Base-by-base conservation (phyloP, 2,888 invertebrate species). In the Fragum whitleyi region DNA sequence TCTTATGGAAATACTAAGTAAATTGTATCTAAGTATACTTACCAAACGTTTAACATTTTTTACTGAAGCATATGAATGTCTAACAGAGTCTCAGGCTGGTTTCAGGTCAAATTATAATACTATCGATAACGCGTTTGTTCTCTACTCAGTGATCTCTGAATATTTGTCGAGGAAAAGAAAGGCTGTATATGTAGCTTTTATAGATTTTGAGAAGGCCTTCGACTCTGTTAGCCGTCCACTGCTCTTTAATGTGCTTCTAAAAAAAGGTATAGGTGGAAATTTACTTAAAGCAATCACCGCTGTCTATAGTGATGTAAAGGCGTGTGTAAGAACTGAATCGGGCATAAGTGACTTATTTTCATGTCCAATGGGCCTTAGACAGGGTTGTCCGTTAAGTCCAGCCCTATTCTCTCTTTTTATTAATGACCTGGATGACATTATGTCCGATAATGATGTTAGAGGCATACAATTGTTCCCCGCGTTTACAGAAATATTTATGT, bases 221-320 rank as follows among this genome's bases (percentile, higher is more conserved):
- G 79, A 76, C 23, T 28, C 2, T 23, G 73, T 75, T 0, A 57
- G 57, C 19, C 23, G 77, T 19, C 7, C 16, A 2, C 69, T 75
- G 32, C 19, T 73, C 0, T 76, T 42, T 62, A 7, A 32, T 1
- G 36, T 72, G 21, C 26, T 81, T 11, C 23, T 3, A 26, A 61
- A 36, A 14, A 42, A 21, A 0, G 72, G 69, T 9, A 2, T 79
- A n/a, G 14, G 9, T 47, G 69, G 77, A 9, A 72, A 72, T 51
- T 23, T 78, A 9, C n/a, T 42, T 39, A 36, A 69, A 0, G n/a
- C 55, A 16, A 23, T 78, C 2, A 19, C 42, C n/a, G 23, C 26
- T 42, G 72, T 78, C 19, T 78, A 81, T 61, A 26, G n/a, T 9
- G 36, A 19, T 5, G 69, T 77, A 14, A 71, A 75, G 36, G 62